Evolutionary conservation across 2,113 vertebrate genomes (phyloP).

Genomic region (Rutilus rutilus): DNA sequence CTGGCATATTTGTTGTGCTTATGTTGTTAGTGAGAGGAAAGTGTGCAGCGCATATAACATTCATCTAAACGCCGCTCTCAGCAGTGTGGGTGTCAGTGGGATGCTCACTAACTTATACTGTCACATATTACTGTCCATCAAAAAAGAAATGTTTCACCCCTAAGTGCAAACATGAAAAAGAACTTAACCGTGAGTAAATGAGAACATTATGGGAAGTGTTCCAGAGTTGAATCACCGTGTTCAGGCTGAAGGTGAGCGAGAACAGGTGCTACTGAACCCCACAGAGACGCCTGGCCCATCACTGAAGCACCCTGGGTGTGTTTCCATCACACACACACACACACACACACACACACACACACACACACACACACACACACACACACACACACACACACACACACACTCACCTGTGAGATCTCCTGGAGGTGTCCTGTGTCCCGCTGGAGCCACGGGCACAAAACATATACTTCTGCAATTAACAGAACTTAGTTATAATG

Average conservation of each 20-base stretch:
- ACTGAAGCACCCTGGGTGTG: conserved; percentile 5
- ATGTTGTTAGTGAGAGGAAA: no score
- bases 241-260: conserved; percentile 12
- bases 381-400: neutral
- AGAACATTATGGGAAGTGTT: no score
- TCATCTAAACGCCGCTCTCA: no score
- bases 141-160: no score
- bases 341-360: neutral
- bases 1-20: no score
- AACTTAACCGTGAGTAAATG: no score
- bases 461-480: neutral
- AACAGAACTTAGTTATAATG: neutral
- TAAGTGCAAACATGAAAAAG: no score
- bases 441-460: neutral
- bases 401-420: conserved; percentile 10
- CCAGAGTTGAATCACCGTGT: neutral
- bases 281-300: neutral
- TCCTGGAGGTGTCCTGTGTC: neutral
- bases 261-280: conserved; percentile 22
- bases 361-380: neutral
- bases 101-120: no score
- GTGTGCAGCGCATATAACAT: no score
- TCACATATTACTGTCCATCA: no score
- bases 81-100: no score
- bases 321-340: conserved; percentile 1